Evolutionary conservation across 2,113 vertebrate species (phyloP).

Genomic region (Anarhynchus alexandrinus): DNA sequence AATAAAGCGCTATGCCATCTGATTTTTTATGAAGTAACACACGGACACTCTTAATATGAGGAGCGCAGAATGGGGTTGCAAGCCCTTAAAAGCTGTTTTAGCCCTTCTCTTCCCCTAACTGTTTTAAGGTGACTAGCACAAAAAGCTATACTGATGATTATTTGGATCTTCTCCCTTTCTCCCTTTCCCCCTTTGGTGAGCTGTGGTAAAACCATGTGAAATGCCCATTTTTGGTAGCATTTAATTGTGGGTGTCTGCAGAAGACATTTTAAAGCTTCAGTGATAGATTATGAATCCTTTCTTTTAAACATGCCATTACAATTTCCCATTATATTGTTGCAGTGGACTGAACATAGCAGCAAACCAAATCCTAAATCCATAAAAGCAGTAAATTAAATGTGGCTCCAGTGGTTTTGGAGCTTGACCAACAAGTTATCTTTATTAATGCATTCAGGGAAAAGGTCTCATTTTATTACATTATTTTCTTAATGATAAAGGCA

Average conservation of each 20-base stretch:
- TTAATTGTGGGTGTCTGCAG: slow-evolving; percentile 35
- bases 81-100: not conserved
- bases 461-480: slow-evolving; percentile 74
- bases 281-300: slow-evolving; percentile 25
- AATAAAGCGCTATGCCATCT: not conserved
- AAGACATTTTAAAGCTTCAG: slow-evolving; percentile 36
- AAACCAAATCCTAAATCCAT: slow-evolving; percentile 66
- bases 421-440: slow-evolving; percentile 77
- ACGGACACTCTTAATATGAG: not conserved
- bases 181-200: not conserved
- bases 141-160: not conserved
- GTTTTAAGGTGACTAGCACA: not conserved
- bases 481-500: slow-evolving; percentile 81
- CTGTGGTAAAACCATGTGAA: not conserved
- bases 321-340: slow-evolving; percentile 57
- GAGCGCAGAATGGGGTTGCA: not conserved
- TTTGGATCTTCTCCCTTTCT: not conserved
- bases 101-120: not conserved
- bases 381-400: slow-evolving; percentile 74
- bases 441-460: slow-evolving; percentile 76
- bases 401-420: slow-evolving; percentile 82
- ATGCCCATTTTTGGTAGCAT: slow-evolving; percentile 8
- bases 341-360: slow-evolving; percentile 58
- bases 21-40: slow-evolving; percentile 6
- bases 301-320: slow-evolving; percentile 34